Evolutionary conservation across 37 sponge, comb jelly and placozoan species (phyloP).

Genomic region (Theonella swinhoei): DNA sequence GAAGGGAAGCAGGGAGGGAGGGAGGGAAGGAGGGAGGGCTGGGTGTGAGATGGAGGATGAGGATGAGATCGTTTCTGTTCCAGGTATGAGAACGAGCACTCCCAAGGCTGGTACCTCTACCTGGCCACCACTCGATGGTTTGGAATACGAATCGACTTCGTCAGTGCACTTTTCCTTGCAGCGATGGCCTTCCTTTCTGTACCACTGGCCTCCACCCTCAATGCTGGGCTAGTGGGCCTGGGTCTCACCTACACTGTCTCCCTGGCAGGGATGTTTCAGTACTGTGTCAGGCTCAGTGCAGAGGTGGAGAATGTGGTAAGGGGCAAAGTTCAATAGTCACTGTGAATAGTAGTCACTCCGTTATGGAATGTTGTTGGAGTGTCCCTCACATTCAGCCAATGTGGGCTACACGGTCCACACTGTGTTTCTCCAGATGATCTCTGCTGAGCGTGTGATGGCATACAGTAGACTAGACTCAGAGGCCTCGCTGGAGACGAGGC

Average conservation of each 20-base stretch:
- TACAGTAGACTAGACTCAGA: conserved; percentile 61
- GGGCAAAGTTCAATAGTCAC: not conserved
- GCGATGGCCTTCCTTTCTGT: conserved; percentile 63
- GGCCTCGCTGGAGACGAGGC: conserved; percentile 41
- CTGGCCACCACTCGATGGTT: conserved; percentile 74
- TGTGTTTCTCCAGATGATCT: conserved; percentile 76
- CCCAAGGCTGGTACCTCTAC: conserved; percentile 71
- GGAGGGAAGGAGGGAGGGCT: no score
- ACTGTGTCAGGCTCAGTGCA: conserved; percentile 74
- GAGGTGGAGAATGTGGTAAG: conserved; percentile 83
- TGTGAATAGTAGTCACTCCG: no score
- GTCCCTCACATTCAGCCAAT: not conserved
- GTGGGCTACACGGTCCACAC: no score
- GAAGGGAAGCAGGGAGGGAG: no score
- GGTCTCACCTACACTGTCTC: conserved; percentile 71
- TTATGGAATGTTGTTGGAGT: no score
- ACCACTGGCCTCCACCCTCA: conserved; percentile 39
- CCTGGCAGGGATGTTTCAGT: conserved; percentile 81
- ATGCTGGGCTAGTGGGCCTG: conserved; percentile 70
- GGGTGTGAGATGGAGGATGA: no score
- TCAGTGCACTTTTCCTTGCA: conserved; percentile 52
- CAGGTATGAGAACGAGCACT: conserved; percentile 41
- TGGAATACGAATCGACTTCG: conserved; percentile 69
- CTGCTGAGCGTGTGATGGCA: conserved; percentile 73
- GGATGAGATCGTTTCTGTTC: no score